A percentile compares a stretch with the other conserved stretches of the same genome.
These are phyloP conservation scores for Saturnia pavonia DNA, from an alignment of 2,888 invertebrate species.

Conservation along the genomic window DNA sequence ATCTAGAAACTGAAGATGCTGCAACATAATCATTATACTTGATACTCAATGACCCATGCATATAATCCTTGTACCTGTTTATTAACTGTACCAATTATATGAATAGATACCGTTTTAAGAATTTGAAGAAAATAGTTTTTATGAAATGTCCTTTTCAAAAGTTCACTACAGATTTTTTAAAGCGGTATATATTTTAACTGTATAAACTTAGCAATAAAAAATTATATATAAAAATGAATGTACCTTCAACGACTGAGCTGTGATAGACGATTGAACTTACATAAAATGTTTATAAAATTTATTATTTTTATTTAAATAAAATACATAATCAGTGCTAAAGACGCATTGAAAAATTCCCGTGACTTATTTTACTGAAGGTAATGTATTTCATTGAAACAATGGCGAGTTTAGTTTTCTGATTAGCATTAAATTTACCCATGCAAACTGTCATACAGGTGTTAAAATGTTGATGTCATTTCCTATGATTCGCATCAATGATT, in stretches of 20 bases:
- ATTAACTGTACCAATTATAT: slow-evolving; percentile 21
- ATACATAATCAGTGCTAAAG: slow-evolving; percentile 78
- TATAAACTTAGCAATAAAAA: slow-evolving; percentile 53
- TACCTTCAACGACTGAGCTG: slow-evolving; percentile 71
- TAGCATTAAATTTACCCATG: slow-evolving; percentile 45
- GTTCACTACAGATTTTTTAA: slow-evolving; percentile 41
- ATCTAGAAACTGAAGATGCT: slow-evolving; percentile 47
- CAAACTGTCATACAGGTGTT: slow-evolving; percentile 44
- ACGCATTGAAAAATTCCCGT: slow-evolving; percentile 67
- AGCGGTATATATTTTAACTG: slow-evolving; percentile 38
- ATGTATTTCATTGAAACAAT: slow-evolving; percentile 32
- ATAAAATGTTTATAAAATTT: slow-evolving; percentile 59
- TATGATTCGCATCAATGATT: slow-evolving; percentile 42
- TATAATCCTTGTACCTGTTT: slow-evolving; percentile 39
- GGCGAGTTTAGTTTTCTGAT: slow-evolving; percentile 42
- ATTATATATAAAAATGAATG: slow-evolving; percentile 61
- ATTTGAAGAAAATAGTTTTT: slow-evolving; percentile 22
- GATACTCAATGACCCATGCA: slow-evolving; percentile 30
- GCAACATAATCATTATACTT: slow-evolving; percentile 21
- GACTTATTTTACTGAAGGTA: slow-evolving; percentile 31
- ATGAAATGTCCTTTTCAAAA: background rate
- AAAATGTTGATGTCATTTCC: slow-evolving; percentile 63
- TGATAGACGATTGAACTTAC: slow-evolving; percentile 70
- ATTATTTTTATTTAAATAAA: slow-evolving; percentile 58
- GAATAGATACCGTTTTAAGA: slow-evolving; percentile 46